Evolutionary conservation across 2,888 invertebrate genomes (phyloP).

Genomic region (Protophormia terraenovae): DNA sequence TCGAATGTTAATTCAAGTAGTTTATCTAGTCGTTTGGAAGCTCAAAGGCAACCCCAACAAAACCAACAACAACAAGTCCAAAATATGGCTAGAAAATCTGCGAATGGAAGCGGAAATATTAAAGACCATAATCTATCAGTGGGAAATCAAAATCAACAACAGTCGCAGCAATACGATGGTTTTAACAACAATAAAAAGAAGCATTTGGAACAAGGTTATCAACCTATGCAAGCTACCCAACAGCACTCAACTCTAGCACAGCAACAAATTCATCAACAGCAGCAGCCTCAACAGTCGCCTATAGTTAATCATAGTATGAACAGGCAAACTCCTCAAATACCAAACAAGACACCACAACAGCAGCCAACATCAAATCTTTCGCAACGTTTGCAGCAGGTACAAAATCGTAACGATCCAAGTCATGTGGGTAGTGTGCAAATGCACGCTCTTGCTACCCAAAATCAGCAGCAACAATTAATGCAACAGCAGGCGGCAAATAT

Average conservation of each 20-base stretch:
- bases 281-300: conserved; percentile 41
- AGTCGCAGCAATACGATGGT: conserved; percentile 55
- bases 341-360: conserved; percentile 46
- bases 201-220: conserved; percentile 68
- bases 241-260: conserved; percentile 19
- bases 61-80: conserved; percentile 29
- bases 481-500: conserved; percentile 71
- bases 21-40: conserved; percentile 59
- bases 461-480: conserved; percentile 72
- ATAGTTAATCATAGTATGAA: conserved; percentile 49
- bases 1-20: conserved; percentile 12
- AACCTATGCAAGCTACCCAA: conserved; percentile 36
- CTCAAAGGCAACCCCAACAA: conserved; percentile 50
- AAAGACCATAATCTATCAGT: conserved; percentile 25
- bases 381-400: conserved; percentile 79
- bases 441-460: conserved; percentile 79
- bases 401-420: conserved; percentile 80
- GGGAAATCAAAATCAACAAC: conserved; percentile 34
- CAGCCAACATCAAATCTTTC: conserved; percentile 74
- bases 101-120: not conserved
- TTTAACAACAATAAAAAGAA: conserved; percentile 57
- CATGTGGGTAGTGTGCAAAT: conserved; percentile 81
- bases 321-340: conserved; percentile 52
- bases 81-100: conserved; percentile 19
- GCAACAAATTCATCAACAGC: conserved; percentile 53